Evolutionary conservation across 2,797 vertebrate species (phyloP).

Genomic region (Melanotaenia nigrans): DNA sequence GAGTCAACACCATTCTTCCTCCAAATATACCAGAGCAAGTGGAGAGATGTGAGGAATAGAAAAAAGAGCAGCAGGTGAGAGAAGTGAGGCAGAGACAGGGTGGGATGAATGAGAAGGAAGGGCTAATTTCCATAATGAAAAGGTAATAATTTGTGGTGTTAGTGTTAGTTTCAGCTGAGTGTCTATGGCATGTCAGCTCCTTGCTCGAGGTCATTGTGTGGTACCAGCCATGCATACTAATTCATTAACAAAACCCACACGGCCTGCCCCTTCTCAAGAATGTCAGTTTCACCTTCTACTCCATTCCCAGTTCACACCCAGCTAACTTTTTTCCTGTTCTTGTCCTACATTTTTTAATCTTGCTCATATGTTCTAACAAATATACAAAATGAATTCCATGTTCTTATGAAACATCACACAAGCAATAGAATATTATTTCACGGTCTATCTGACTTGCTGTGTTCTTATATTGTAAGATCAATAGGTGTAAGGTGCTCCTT

Average conservation of each 20-base stretch:
- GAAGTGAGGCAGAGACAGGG: conserved; percentile 72
- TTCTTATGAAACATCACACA: conserved; percentile 37
- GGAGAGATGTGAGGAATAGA: conserved; percentile 59
- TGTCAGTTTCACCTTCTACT: conserved; percentile 74
- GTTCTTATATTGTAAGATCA: conserved; percentile 52
- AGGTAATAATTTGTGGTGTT: conserved; percentile 82
- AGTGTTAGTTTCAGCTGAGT: conserved; percentile 74
- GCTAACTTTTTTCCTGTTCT: conserved; percentile 10
- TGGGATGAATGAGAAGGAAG: conserved; percentile 73
- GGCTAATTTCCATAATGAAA: conserved; percentile 81
- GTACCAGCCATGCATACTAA: conserved; percentile 73
- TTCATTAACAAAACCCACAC: conserved; percentile 67
- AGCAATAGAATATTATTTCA: conserved; percentile 37
- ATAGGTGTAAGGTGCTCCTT: conserved; percentile 30
- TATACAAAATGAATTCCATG: conserved; percentile 46
- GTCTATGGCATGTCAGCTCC: conserved; percentile 70
- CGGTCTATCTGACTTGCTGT: conserved; percentile 41
- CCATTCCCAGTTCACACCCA: not conserved
- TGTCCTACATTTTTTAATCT: conserved; percentile 19
- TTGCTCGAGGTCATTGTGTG: conserved; percentile 75
- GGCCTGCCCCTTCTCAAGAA: conserved; percentile 63
- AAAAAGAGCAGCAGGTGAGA: conserved; percentile 53
- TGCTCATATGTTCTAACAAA: conserved; percentile 18
- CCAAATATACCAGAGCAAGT: conserved; percentile 54
- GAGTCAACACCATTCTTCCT: conserved; percentile 78